Base-by-base conservation (phyloP, 2,888 invertebrate genomes). In the Corythucha ciliata region DNA sequence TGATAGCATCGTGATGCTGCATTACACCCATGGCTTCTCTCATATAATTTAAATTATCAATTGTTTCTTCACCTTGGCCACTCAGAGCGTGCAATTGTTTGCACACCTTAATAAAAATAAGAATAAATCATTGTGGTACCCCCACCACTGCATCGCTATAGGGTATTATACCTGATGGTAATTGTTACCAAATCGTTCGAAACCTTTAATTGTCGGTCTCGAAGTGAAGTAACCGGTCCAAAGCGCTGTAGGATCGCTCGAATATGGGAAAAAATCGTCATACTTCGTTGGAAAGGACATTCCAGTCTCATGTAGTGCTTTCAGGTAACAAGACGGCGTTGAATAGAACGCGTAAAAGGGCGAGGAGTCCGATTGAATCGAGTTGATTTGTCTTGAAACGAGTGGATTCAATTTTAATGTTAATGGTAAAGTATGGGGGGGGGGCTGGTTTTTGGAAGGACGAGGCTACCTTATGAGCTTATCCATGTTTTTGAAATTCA, bases 191-290 rank as follows among this genome's bases (percentile, higher is more conserved):
- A 77, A 69, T 21, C 87, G 73, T 65, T 87, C 86, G 59, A 78
- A 84, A 54, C 77, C 79, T 63, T 90, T 90, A 2, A 83, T 70
- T 0, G 86, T 81, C 0, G 89, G 88, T 10, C 88, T 73, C 0
- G 89, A 89, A 0, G 84, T 81, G 63, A 80, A 90, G 63, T 87
- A 90, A 0, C 96, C 97, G 0, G 93, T 91, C 97, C 96, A 97
- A 65, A 80, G 96, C 0, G 87, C 75, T 62, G 90, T 82, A 0
- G 80, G 76, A 64, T 85, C 84, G 47, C 83, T 83, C 1, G 91
- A 86, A 68, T 89, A 92, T 0, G 93, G 93, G 67, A 93, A 90
- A 72, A 90, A 92, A 64, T 93, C 93, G 60, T 91, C 89, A 1
- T 71, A 70, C 67, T 91, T 91, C 0, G 73, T 74, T 0, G 81